Evolutionary conservation across 2,113 vertebrate species (phyloP).

Genomic region (Propithecus coquereli): DNA sequence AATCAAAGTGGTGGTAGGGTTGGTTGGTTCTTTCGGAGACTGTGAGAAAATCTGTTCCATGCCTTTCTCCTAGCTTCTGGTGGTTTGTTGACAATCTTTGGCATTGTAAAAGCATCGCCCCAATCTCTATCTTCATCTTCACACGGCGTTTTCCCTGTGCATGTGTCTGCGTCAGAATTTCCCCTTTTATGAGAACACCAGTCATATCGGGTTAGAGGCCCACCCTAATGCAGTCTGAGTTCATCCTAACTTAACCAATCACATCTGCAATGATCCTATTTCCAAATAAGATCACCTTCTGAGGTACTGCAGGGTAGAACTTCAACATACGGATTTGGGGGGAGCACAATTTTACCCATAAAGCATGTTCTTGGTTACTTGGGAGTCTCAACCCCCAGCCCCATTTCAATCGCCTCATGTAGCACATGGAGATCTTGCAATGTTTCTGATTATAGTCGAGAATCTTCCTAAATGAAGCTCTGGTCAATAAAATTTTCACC

Average conservation of each 20-base stretch:
- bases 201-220: neutral
- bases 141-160: rapidly evolving
- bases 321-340: neutral
- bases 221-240: neutral
- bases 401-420: neutral
- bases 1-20: neutral
- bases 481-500: neutral
- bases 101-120: neutral
- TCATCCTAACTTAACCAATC: neutral
- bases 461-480: neutral
- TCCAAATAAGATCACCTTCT: neutral
- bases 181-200: neutral
- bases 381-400: neutral
- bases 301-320: neutral
- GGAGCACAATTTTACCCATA: neutral
- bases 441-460: neutral
- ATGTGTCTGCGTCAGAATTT: neutral
- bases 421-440: neutral
- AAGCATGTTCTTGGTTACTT: neutral
- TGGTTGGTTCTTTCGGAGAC: neutral
- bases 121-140: neutral
- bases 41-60: neutral
- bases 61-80: neutral
- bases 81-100: neutral
- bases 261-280: neutral